A percentile compares a stretch with the other conserved stretches of the same genome.
phyloP scores from a whole-genome alignment of 2,888 invertebrate genomes.

The Halictus quadricinctus region DNA sequence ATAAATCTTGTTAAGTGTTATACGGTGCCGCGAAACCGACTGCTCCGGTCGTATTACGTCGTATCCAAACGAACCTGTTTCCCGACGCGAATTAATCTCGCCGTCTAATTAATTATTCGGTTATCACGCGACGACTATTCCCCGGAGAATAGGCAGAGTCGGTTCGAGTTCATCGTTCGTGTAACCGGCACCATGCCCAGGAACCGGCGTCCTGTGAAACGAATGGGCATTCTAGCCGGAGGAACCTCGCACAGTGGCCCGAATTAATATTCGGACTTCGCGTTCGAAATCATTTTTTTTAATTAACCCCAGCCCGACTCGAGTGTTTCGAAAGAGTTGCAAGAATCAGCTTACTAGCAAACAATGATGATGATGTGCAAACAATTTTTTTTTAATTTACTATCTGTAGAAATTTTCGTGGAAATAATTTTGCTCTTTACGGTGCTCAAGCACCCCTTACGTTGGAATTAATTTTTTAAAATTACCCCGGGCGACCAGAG shows the following conservation, averaged over 20 bases:
- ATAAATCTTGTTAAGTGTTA: slow-evolving; percentile 68
- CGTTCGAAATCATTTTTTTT: neutral
- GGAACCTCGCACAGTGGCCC: neutral
- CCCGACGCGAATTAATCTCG: slow-evolving; percentile 74
- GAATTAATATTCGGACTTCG: neutral
- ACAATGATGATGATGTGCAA: no score
- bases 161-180: slow-evolving; percentile 70
- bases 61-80: slow-evolving; percentile 65
- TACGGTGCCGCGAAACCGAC: slow-evolving; percentile 51
- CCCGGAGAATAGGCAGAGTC: slow-evolving; percentile 63
- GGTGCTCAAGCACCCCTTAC: no score
- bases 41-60: slow-evolving; percentile 58
- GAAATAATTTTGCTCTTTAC: no score
- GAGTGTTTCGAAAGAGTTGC: no score
- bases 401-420: no score
- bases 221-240: neutral
- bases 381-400: no score
- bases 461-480: no score
- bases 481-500: no score
- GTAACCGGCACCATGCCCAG: slow-evolving; percentile 42
- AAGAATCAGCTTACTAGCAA: no score
- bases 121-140: slow-evolving; percentile 75
- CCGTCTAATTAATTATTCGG: slow-evolving; percentile 79
- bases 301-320: neutral
- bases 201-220: neutral